Conservation (phyloP, 2,888 invertebrate genomes). For the Cantharis nigra region DNA sequence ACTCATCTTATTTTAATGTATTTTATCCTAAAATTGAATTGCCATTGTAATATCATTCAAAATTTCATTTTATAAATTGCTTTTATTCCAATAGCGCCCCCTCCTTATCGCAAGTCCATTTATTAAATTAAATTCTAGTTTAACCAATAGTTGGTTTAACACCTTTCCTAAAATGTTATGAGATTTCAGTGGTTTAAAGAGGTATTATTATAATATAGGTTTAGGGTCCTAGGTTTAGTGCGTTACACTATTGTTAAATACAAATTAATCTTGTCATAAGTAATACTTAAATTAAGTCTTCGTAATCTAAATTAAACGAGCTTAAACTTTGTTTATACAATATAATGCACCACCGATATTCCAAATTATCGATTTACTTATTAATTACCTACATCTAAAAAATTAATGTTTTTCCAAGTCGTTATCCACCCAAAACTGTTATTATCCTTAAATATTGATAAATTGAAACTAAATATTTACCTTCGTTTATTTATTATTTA, state of each 20-base stretch:
- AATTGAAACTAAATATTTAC: neutral
- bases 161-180: neutral
- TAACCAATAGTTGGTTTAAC: neutral
- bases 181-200: neutral
- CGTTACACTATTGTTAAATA: neutral
- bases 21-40: constrained; percentile 7
- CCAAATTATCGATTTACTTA: neutral
- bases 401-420: neutral
- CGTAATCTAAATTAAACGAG: neutral
- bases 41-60: neutral
- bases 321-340: neutral
- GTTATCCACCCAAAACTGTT: neutral
- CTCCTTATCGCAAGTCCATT: neutral
- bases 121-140: neutral
- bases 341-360: neutral
- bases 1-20: constrained; percentile 9
- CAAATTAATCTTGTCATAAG: constrained; percentile 1
- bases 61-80: neutral
- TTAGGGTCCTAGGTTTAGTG: neutral
- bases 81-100: neutral
- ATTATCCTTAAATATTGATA: neutral
- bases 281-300: neutral
- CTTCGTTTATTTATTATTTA: neutral
- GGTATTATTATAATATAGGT: neutral
- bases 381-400: neutral